Percentiles rank a stretch among this genome's conserved stretches.
Evolutionary conservation across 2,113 vertebrate species (phyloP).

Genomic region (Camelus dromedarius): DNA sequence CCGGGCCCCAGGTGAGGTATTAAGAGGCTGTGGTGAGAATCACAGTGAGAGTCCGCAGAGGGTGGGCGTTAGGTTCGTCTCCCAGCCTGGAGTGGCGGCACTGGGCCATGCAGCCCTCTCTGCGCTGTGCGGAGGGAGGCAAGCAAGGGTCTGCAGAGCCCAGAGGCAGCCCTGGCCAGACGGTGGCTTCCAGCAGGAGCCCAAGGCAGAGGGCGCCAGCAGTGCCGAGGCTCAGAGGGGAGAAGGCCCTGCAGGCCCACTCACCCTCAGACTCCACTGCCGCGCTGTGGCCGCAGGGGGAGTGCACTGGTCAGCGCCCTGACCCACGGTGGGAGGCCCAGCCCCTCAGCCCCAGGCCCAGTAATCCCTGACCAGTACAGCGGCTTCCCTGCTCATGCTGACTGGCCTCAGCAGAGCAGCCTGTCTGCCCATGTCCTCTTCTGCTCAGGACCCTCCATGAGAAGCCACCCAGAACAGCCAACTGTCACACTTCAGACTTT

Average conservation of each 20-base stretch:
- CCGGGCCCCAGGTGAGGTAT: not conserved
- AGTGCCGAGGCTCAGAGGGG: not conserved
- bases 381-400: not conserved
- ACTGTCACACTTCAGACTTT: not conserved
- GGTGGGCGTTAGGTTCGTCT: not conserved
- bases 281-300: slow-evolving; percentile 45
- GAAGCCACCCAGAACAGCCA: not conserved
- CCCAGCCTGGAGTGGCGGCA: not conserved
- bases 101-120: not conserved
- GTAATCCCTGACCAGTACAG: not conserved
- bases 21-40: not conserved
- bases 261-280: slow-evolving; percentile 19
- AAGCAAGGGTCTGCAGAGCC: not conserved
- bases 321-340: no score
- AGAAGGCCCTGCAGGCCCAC: not conserved
- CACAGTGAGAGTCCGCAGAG: not conserved
- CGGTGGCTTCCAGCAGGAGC: not conserved
- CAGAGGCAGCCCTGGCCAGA: not conserved
- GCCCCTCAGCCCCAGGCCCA: not conserved
- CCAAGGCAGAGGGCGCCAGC: not conserved
- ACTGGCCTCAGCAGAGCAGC: not conserved
- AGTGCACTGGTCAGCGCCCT: not conserved
- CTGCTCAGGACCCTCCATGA: not conserved
- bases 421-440: not conserved
- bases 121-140: not conserved